phyloP scores from a whole-genome alignment of 2,797 vertebrate species.

The Ispidina lecontei region DNA sequence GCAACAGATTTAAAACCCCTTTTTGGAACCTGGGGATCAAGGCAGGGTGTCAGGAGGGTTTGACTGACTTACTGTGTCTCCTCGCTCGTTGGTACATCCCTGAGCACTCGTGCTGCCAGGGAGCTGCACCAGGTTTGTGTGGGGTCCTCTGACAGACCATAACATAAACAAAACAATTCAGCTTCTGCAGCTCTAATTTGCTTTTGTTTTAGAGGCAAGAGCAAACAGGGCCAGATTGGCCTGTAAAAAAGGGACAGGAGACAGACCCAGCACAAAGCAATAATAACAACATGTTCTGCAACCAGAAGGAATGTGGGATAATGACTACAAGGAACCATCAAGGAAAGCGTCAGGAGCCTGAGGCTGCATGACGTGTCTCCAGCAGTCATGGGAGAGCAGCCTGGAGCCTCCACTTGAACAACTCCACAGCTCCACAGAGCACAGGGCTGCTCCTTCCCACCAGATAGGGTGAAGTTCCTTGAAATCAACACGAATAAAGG shows the following conservation, averaged over 20 bases:
- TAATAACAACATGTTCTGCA: slow-evolving; percentile 57
- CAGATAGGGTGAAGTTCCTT: background rate
- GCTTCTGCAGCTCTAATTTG: slow-evolving; percentile 17
- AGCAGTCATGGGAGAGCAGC: slow-evolving; percentile 54
- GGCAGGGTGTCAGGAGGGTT: background rate
- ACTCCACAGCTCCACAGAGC: background rate
- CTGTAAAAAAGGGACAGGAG: slow-evolving; percentile 41
- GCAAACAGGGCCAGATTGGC: slow-evolving; percentile 25
- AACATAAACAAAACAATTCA: slow-evolving; percentile 26
- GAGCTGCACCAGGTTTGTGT: background rate
- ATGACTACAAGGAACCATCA: slow-evolving; percentile 47
- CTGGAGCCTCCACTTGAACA: background rate
- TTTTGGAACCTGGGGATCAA: background rate
- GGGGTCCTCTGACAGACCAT: background rate
- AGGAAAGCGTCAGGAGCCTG: slow-evolving; percentile 41
- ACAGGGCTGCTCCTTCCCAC: slow-evolving; percentile 1
- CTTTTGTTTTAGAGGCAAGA: slow-evolving; percentile 46
- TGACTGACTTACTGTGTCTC: background rate
- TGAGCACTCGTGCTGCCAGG: background rate
- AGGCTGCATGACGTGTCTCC: slow-evolving; percentile 22
- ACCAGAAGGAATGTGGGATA: slow-evolving; percentile 65
- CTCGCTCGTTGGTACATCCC: background rate
- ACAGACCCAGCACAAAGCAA: slow-evolving; percentile 43
- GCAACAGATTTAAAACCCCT: background rate
- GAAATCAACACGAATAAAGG: background rate